A percentile compares a stretch with the other conserved stretches of the same genome.
Evolutionary conservation across 2,113 vertebrate species (phyloP).

Genomic region (Prionailurus viverrinus): DNA sequence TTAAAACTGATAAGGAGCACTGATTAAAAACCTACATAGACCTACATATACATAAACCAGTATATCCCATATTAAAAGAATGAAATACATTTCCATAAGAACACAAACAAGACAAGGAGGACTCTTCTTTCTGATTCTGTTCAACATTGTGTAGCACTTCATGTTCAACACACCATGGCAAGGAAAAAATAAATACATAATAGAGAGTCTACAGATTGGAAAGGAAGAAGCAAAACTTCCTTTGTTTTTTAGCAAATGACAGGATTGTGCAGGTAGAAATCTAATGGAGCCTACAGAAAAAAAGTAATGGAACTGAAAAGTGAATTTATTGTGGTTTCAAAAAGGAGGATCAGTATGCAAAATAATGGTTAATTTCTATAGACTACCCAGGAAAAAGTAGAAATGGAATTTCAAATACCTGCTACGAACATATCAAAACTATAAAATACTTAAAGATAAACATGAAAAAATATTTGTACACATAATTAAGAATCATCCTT

Average conservation of each 20-base stretch:
- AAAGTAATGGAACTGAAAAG: background rate
- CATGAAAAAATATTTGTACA: background rate
- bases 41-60: background rate
- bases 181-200: background rate
- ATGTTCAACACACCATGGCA: background rate
- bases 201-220: too few relatives aligned
- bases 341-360: background rate
- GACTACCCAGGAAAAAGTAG: background rate
- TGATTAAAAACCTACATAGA: background rate
- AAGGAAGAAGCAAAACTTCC: background rate
- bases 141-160: background rate
- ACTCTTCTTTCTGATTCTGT: background rate
- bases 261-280: background rate
- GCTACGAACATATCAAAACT: background rate
- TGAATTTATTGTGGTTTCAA: background rate
- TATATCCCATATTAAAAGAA: background rate
- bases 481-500: background rate
- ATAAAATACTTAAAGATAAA: background rate
- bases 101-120: background rate
- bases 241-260: background rate
- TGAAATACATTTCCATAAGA: background rate
- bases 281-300: background rate
- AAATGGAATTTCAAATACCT: background rate
- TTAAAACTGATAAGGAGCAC: background rate
- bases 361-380: background rate